Conservation (phyloP, 2,797 vertebrate species). For the Ctenochaetus hawaiiensis region DNA sequence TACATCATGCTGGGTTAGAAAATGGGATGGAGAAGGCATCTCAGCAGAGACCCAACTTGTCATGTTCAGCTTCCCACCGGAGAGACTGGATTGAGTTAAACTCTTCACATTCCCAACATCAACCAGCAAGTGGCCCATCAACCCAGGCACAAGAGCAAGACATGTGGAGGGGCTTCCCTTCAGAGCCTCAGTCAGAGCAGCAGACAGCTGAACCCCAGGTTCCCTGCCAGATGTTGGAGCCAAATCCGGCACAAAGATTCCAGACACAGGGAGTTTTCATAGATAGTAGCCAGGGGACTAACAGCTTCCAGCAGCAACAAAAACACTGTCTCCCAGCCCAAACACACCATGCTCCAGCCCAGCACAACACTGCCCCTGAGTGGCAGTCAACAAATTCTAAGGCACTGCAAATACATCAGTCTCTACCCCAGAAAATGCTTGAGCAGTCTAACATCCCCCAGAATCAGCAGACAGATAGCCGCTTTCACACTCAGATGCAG, state of each 20-base stretch:
- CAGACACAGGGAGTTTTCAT: conserved; percentile 81
- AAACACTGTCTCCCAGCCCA: conserved; percentile 82
- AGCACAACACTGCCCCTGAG: conserved; percentile 82
- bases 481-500: conserved; percentile 78
- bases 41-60: conserved; percentile 74
- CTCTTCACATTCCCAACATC: conserved; percentile 78
- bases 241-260: conserved; percentile 78
- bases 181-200: conserved; percentile 79
- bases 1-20: conserved; percentile 58
- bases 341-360: conserved; percentile 75
- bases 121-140: conserved; percentile 63
- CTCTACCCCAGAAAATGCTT: conserved; percentile 72
- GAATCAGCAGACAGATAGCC: conserved; percentile 78
- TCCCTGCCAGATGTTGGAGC: conserved; percentile 85
- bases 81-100: conserved; percentile 89
- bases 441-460: conserved; percentile 82
- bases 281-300: conserved; percentile 76
- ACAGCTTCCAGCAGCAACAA: conserved; percentile 77
- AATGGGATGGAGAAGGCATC: conserved; percentile 75
- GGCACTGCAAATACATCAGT: conserved; percentile 76
- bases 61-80: conserved; percentile 72
- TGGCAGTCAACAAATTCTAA: conserved; percentile 85
- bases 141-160: conserved; percentile 78
- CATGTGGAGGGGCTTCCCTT: conserved; percentile 84
- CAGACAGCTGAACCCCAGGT: conserved; percentile 75